Conservation (phyloP, 2,888 invertebrate species). For the Agrochola circellaris region DNA sequence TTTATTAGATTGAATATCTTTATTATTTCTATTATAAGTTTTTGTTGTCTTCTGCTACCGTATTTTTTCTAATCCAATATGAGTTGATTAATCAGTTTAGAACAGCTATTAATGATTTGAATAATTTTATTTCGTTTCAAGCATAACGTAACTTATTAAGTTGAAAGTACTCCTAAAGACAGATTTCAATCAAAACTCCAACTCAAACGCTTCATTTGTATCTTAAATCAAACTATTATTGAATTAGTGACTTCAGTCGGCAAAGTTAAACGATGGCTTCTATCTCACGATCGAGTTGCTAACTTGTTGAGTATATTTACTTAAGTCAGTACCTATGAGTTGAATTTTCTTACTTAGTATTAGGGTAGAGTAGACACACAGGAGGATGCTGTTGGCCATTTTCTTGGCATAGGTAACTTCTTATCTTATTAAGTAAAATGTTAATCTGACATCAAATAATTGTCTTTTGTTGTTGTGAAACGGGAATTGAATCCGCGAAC, state of each 20-base stretch:
- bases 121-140: neutral
- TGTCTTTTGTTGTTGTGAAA: neutral
- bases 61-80: neutral
- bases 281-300: constrained; percentile 22
- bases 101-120: too few relatives aligned
- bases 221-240: constrained; percentile 39
- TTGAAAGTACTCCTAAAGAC: neutral
- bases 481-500: neutral
- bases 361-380: neutral
- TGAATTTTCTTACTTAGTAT: neutral
- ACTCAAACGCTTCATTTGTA: constrained; percentile 16
- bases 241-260: constrained; percentile 21
- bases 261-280: constrained; percentile 38
- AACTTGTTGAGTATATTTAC: constrained; percentile 14
- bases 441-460: neutral
- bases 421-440: neutral
- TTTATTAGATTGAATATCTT: too few relatives aligned
- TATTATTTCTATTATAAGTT: too few relatives aligned
- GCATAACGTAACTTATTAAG: neutral
- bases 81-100: neutral
- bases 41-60: neutral
- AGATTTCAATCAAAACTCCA: neutral
- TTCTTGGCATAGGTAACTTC: neutral
- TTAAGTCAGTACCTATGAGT: neutral
- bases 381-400: neutral